These are phyloP conservation scores for Melipona beecheii DNA, from an alignment of 2,888 invertebrate genomes.

Conservation along the genomic window DNA sequence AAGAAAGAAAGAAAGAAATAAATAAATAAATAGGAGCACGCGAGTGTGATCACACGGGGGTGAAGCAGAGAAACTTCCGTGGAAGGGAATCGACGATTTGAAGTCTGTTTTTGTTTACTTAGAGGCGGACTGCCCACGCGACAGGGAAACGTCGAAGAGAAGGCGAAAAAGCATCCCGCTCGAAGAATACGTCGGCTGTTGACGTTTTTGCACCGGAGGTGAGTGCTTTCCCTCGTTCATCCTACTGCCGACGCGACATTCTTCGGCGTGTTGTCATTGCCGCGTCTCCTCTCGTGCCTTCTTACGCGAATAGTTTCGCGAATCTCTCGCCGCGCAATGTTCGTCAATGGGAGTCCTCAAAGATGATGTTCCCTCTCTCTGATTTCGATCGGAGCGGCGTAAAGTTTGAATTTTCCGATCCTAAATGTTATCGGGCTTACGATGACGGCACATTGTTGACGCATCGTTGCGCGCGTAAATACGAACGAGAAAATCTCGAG, in stretches of 20 bases:
- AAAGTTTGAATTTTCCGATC: not conserved
- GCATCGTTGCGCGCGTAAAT: conserved; percentile 1
- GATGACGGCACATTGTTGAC: not conserved
- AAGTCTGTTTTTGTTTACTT: conserved; percentile 70
- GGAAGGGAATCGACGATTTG: conserved; percentile 61
- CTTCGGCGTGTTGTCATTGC: not conserved
- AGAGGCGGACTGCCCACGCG: conserved; percentile 56
- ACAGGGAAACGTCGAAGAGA: conserved; percentile 42
- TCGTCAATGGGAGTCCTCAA: not conserved
- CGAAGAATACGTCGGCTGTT: conserved; percentile 39
- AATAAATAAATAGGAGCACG: conserved; percentile 29
- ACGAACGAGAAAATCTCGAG: conserved; percentile 7
- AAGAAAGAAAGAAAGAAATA: conserved; percentile 17
- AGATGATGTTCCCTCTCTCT: not conserved
- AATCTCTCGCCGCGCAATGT: not conserved
- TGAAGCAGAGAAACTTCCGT: conserved; percentile 32
- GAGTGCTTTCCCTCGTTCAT: conserved; percentile 22
- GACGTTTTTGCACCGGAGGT: conserved; percentile 37
- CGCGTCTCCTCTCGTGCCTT: not conserved
- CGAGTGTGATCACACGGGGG: conserved; percentile 61
- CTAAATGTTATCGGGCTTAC: not conserved
- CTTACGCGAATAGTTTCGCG: not conserved
- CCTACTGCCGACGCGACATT: not conserved
- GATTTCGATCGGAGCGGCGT: not conserved
- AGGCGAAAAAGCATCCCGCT: conserved; percentile 36